phyloP scores from a whole-genome alignment of 2,113 vertebrate genomes.

The Formicarius rufipectus region DNA sequence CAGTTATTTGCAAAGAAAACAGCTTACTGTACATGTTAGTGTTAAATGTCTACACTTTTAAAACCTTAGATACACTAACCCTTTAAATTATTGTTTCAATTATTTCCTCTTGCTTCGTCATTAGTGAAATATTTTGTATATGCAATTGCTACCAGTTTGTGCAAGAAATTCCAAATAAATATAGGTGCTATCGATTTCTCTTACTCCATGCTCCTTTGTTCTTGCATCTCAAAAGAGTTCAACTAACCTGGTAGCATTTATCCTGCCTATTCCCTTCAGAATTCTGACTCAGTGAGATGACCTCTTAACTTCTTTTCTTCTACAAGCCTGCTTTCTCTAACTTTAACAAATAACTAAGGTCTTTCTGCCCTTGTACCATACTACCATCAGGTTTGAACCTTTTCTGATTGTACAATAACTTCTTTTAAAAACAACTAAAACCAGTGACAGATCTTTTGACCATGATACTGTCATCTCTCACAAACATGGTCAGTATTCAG shows the following conservation, averaged over 20 bases:
- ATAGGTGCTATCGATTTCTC: not conserved
- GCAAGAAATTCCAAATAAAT: not conserved
- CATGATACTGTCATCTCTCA: not conserved
- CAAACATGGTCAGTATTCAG: not conserved
- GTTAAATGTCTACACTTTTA: not conserved
- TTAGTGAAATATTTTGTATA: not conserved
- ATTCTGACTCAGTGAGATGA: not conserved
- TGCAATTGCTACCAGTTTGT: not conserved
- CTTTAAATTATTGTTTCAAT: not conserved
- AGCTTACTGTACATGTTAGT: not conserved
- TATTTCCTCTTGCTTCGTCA: not conserved
- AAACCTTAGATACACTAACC: not conserved
- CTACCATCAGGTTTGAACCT: not conserved
- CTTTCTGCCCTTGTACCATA: not conserved
- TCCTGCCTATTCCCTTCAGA: conserved; percentile 4
- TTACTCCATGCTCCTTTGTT: not conserved
- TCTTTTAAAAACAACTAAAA: not conserved
- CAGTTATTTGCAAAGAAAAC: not conserved
- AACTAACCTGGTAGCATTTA: not conserved
- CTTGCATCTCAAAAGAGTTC: not conserved
- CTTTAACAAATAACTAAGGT: conserved; percentile 10
- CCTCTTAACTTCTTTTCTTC: conserved; percentile 2
- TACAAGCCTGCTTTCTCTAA: conserved; percentile 9
- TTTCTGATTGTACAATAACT: not conserved
- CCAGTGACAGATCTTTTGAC: not conserved